phyloP scores from a whole-genome alignment of 2,888 invertebrate genomes.

The Halocaridina rubra region DNA sequence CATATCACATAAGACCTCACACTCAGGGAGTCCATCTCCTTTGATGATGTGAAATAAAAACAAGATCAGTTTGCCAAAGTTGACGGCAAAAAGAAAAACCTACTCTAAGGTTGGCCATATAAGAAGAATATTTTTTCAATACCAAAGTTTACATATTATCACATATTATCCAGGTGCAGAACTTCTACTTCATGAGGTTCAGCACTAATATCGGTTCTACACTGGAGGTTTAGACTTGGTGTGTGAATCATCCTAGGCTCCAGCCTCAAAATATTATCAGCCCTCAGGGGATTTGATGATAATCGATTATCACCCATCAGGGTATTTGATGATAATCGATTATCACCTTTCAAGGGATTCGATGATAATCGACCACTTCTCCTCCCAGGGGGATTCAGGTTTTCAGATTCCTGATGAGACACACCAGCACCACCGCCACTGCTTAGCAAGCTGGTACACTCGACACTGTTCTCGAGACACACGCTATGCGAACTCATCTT shows the following conservation, averaged over 20 bases:
- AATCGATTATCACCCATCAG: neutral
- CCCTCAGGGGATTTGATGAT: constrained; percentile 9
- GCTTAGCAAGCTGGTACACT: neutral
- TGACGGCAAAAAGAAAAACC: too few species aligned
- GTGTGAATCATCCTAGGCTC: constrained; percentile 54
- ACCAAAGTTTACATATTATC: constrained; percentile 24
- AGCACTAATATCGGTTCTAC: constrained; percentile 40
- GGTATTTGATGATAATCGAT: neutral
- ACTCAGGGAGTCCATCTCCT: too few species aligned
- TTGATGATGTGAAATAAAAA: too few species aligned
- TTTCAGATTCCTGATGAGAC: too few species aligned
- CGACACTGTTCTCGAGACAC: constrained; percentile 42
- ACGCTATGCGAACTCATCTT: constrained; percentile 51
- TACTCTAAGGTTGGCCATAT: too few species aligned
- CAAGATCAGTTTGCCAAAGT: too few species aligned
- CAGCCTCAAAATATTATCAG: neutral
- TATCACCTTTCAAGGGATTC: constrained; percentile 4
- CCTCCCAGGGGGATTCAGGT: constrained; percentile 21
- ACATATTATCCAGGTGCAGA: constrained; percentile 51
- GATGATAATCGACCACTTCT: neutral
- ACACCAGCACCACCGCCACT: too few species aligned
- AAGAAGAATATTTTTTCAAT: too few species aligned
- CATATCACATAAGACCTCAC: too few species aligned
- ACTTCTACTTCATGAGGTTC: constrained; percentile 45
- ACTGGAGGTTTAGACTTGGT: constrained; percentile 38